Evolutionary conservation across 1,140 invertebrate genomes (phyloP).

Genomic region (Asobara japonica): DNA sequence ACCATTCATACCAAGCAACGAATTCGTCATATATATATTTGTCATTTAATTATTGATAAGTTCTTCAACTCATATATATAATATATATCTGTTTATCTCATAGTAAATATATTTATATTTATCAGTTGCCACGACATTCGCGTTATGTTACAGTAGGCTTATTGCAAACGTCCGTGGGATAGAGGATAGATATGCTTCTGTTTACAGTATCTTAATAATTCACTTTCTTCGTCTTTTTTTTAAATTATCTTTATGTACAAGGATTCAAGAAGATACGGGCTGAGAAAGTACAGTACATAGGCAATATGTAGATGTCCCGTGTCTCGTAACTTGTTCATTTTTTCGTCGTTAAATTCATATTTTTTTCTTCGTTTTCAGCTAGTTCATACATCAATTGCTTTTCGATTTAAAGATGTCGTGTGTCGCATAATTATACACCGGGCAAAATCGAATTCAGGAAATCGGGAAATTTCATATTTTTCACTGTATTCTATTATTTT

Average conservation of each 20-base stretch:
- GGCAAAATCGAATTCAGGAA: too few species aligned
- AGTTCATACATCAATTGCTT: background rate
- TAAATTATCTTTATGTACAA: conserved; percentile 15
- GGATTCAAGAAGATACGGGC: background rate
- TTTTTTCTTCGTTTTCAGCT: too few species aligned
- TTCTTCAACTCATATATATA: conserved; percentile 2
- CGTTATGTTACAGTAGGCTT: conserved; percentile 33
- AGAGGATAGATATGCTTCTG: conserved; percentile 16
- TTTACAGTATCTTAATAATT: conserved; percentile 12
- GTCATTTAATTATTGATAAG: background rate
- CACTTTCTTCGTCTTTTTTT: conserved; percentile 30
- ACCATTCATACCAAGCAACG: background rate
- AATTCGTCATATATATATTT: conserved; percentile 24
- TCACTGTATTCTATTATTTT: too few species aligned
- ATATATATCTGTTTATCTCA: background rate
- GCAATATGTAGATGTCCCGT: background rate
- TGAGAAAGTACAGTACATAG: background rate
- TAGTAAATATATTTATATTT: background rate
- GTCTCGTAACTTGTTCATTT: background rate
- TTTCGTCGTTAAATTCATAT: background rate
- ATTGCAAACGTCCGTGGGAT: conserved; percentile 17
- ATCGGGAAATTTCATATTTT: too few species aligned
- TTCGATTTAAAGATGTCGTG: background rate
- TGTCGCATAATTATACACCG: too few species aligned
- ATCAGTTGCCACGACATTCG: conserved; percentile 15